Evolutionary conservation across 1,140 invertebrate species (phyloP).

Genomic region (Drosophila pruinosa): DNA sequence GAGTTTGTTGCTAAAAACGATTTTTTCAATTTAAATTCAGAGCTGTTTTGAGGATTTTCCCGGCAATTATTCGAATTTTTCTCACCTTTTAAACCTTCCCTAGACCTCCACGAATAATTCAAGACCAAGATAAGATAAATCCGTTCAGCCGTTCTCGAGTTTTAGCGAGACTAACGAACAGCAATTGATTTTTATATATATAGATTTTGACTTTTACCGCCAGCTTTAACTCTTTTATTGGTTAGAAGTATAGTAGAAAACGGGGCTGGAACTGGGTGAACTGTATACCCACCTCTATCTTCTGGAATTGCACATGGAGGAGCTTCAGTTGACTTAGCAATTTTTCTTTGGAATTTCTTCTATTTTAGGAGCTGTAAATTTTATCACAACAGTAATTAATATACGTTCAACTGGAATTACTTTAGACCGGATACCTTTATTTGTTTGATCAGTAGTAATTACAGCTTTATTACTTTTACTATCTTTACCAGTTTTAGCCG

Average conservation of each 20-base stretch:
- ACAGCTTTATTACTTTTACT: conserved; percentile 87
- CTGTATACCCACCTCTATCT: conserved; percentile 88
- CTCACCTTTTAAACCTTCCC: no score
- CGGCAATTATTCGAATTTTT: no score
- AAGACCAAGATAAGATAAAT: no score
- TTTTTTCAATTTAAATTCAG: no score
- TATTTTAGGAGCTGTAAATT: conserved; percentile 88
- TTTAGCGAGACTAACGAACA: no score
- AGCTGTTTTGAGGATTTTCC: no score
- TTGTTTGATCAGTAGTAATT: conserved; percentile 87
- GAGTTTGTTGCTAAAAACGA: no score
- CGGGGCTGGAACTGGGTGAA: conserved; percentile 88
- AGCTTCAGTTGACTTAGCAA: conserved; percentile 86
- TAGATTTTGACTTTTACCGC: conserved; percentile 88
- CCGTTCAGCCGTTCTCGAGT: no score
- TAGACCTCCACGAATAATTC: no score
- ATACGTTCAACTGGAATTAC: conserved; percentile 84
- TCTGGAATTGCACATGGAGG: conserved; percentile 84
- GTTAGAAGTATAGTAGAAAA: no score
- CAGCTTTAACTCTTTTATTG: conserved; percentile 86
- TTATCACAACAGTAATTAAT: conserved; percentile 86
- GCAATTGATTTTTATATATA: no score
- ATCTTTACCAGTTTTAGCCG: conserved; percentile 88
- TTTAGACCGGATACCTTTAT: conserved; percentile 85
- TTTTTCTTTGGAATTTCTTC: conserved; percentile 88